Evolutionary conservation across 2,113 vertebrate species (phyloP).

Genomic region (Lophotis ruficrista): DNA sequence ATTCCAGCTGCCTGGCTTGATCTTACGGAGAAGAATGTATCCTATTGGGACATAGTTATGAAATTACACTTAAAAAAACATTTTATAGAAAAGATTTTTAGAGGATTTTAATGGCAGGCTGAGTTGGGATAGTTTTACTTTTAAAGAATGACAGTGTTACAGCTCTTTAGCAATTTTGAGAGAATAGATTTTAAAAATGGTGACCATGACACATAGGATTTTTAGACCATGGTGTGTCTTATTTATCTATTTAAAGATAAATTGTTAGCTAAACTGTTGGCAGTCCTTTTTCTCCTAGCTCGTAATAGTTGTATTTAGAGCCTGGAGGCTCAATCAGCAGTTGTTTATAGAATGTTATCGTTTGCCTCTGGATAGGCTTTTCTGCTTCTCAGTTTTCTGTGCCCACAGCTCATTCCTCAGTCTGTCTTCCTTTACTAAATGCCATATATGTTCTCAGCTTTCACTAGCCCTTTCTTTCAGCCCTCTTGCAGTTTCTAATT

Average conservation of each 20-base stretch:
- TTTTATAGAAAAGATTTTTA: background rate
- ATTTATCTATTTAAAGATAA: background rate
- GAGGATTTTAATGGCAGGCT: background rate
- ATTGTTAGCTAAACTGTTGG: background rate
- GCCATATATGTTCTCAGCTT: background rate
- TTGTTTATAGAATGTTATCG: background rate
- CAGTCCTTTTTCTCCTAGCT: background rate
- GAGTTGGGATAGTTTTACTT: background rate
- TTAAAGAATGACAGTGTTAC: background rate
- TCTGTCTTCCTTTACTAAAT: background rate
- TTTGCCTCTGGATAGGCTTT: background rate
- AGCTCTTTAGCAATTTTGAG: background rate
- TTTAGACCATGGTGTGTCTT: background rate
- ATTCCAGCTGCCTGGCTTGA: conserved; percentile 15
- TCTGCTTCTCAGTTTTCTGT: background rate
- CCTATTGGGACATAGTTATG: background rate
- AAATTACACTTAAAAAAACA: background rate
- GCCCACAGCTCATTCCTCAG: background rate
- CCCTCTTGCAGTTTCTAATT: background rate
- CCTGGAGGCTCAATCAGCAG: background rate
- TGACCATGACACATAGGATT: background rate
- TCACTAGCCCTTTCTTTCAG: background rate
- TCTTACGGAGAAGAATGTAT: background rate
- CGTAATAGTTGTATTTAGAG: background rate
- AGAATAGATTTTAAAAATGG: background rate